Conservation (phyloP, 2,113 vertebrate species). For the Manacus vitellinus region DNA sequence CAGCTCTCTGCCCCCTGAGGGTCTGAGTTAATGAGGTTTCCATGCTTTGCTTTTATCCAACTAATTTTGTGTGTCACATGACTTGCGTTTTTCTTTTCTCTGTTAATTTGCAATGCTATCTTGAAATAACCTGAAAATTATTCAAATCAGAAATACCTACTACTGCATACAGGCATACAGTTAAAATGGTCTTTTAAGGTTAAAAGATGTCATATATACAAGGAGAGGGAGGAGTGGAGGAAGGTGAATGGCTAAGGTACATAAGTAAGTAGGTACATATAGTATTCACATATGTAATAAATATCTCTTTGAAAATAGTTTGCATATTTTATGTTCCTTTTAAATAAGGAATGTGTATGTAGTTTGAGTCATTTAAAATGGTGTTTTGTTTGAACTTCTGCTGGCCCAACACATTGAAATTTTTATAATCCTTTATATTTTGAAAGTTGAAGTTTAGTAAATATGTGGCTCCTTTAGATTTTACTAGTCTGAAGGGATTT, state of each 20-base stretch:
- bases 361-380: not conserved
- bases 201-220: not conserved
- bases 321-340: not conserved
- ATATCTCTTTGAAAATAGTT: not conserved
- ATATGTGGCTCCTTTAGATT: not conserved
- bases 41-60: not conserved
- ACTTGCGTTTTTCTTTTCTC: fast-evolving
- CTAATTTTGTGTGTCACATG: not conserved
- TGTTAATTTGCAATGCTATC: not conserved
- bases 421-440: not conserved
- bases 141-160: not conserved
- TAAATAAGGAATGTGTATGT: not conserved
- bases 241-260: not conserved
- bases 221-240: not conserved
- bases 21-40: not conserved
- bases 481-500: not conserved
- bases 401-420: not conserved
- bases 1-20: not conserved
- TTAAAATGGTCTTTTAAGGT: not conserved
- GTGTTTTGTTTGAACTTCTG: not conserved
- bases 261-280: not conserved
- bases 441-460: not conserved
- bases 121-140: not conserved
- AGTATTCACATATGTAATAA: not conserved
- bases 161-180: not conserved